Conservation (phyloP, 2,888 invertebrate species). For the Coenonympha glycerion region DNA sequence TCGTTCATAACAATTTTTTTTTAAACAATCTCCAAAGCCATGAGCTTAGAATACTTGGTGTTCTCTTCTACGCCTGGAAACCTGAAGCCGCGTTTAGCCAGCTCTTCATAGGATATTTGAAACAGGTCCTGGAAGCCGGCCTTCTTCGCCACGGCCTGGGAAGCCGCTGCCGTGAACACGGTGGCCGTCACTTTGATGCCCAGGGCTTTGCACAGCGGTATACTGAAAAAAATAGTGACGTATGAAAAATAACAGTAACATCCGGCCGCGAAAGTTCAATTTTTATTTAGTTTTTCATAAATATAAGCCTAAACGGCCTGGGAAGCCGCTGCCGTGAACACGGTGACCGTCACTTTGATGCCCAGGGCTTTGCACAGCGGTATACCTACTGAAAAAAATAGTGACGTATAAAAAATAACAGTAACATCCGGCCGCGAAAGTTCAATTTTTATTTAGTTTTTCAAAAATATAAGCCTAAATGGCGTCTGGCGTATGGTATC, state of each 20-base stretch:
- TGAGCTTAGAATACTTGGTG: constrained; percentile 62
- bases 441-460: too few species aligned
- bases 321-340: constrained; percentile 71
- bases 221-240: constrained; percentile 52
- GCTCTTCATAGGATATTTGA: constrained; percentile 62
- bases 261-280: too few species aligned
- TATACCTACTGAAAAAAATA: constrained; percentile 54
- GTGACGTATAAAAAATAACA: too few species aligned
- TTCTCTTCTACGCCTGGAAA: constrained; percentile 60
- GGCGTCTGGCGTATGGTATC: too few species aligned
- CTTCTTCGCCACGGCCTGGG: constrained; percentile 68
- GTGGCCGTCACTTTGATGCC: constrained; percentile 66
- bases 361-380: constrained; percentile 68
- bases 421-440: too few species aligned
- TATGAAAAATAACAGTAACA: too few species aligned
- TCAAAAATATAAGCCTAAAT: too few species aligned
- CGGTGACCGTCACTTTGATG: constrained; percentile 65
- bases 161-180: constrained; percentile 70
- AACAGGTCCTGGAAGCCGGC: constrained; percentile 63
- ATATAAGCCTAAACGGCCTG: too few species aligned
- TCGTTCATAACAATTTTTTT: too few species aligned
- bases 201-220: constrained; percentile 68
- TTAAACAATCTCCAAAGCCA: constrained; percentile 54
- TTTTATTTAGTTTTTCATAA: too few species aligned
- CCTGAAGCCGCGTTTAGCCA: constrained; percentile 55